Evolutionary conservation across 2,888 invertebrate species (phyloP).

Genomic region (Nomada fabriciana): DNA sequence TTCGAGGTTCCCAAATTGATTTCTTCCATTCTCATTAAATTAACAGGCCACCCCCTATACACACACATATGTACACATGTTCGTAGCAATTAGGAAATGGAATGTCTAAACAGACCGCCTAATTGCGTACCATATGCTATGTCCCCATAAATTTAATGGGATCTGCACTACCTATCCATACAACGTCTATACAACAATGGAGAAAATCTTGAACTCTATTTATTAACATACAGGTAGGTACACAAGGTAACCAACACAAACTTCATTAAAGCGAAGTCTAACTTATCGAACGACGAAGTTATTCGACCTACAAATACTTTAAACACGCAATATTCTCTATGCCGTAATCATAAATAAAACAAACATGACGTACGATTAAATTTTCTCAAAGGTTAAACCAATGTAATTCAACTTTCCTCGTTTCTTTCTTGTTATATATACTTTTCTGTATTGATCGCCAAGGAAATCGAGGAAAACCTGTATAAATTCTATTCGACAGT

Average conservation of each 20-base stretch:
- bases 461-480: background rate
- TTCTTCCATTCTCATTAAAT: too few species aligned
- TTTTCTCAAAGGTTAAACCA: background rate
- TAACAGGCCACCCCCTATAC: too few species aligned
- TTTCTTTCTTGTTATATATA: too few species aligned
- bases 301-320: conserved; percentile 6
- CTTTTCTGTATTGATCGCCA: too few species aligned
- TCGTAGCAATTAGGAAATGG: too few species aligned
- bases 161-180: too few species aligned
- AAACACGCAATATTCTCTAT: background rate
- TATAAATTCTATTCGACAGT: background rate
- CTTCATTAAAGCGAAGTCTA: background rate
- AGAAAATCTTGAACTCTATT: background rate
- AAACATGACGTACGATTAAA: background rate
- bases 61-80: too few species aligned
- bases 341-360: conserved; percentile 3
- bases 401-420: too few species aligned
- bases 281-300: conserved; percentile 14
- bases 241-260: background rate
- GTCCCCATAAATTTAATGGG: too few species aligned
- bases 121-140: too few species aligned
- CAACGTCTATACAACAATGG: background rate
- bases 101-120: too few species aligned
- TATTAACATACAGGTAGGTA: background rate
- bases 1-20: too few species aligned